These are phyloP conservation scores for Cryptus viduatorius DNA, from an alignment of 2,888 invertebrate genomes.

Conservation along the genomic window DNA sequence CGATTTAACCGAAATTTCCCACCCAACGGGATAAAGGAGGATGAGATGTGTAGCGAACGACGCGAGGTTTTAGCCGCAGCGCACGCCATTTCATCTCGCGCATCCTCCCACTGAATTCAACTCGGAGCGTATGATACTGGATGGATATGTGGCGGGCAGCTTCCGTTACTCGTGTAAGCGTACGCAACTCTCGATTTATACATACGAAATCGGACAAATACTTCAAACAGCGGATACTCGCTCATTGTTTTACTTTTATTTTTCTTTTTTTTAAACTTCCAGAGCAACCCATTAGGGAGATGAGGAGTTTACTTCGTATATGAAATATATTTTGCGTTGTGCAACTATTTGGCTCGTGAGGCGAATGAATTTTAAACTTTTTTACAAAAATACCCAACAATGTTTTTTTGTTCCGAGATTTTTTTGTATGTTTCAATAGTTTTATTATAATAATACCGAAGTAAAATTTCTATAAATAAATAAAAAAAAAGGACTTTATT, in stretches of 20 bases:
- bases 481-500: too few species aligned
- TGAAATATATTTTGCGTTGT: too few species aligned
- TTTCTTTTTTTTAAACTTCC: background rate
- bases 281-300: background rate
- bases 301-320: too few species aligned
- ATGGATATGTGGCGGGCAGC: slow-evolving; percentile 17
- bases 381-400: too few species aligned
- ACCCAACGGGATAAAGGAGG: slow-evolving; percentile 15
- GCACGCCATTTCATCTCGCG: slow-evolving; percentile 52
- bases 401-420: too few species aligned
- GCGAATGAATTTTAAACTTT: too few species aligned
- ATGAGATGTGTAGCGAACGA: slow-evolving; percentile 15
- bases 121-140: slow-evolving; percentile 15
- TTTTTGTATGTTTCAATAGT: too few species aligned
- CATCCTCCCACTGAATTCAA: slow-evolving; percentile 23
- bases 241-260: background rate
- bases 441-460: too few species aligned
- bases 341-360: too few species aligned
- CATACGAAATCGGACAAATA: slow-evolving; percentile 8
- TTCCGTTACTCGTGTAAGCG: slow-evolving; percentile 15
- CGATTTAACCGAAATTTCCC: slow-evolving; percentile 73
- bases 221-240: background rate
- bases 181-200: background rate
- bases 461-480: too few species aligned
- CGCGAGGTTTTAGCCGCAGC: slow-evolving; percentile 37